A percentile compares a stretch with the other conserved stretches of the same genome.
Evolutionary conservation across 2,888 invertebrate genomes (phyloP).

Genomic region (Conus canariensis): DNA sequence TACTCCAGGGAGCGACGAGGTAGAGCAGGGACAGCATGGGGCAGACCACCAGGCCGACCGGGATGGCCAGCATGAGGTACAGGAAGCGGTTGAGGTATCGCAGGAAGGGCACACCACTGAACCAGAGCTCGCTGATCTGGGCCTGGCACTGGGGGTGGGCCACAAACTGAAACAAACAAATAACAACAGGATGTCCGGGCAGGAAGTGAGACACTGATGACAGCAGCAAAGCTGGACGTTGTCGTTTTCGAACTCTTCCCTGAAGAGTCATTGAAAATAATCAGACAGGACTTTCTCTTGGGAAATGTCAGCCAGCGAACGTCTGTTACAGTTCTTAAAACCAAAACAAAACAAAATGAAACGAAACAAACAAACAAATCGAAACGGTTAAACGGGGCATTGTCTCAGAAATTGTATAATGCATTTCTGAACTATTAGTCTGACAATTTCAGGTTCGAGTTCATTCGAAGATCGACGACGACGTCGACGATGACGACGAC

Average conservation of each 20-base stretch:
- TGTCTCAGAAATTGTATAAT: neutral
- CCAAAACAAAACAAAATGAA: no score
- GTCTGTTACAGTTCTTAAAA: no score
- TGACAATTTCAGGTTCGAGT: neutral
- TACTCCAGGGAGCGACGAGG: conserved; percentile 63
- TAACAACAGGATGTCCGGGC: neutral
- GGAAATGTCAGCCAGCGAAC: no score
- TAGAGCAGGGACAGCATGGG: conserved; percentile 66
- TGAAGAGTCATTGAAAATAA: neutral
- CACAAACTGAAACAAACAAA: conserved; percentile 66
- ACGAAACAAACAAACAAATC: neutral
- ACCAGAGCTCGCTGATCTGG: conserved; percentile 66
- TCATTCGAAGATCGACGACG: neutral
- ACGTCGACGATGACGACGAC: no score
- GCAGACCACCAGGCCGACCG: conserved; percentile 61
- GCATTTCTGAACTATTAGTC: no score
- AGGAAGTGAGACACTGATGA: no score
- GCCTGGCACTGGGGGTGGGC: conserved; percentile 74
- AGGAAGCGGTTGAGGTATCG: conserved; percentile 63
- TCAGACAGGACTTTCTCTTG: neutral
- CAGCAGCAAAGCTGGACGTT: no score
- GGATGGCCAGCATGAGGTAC: conserved; percentile 61
- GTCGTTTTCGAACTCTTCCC: no score
- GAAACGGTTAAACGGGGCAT: neutral
- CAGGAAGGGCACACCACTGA: conserved; percentile 60